Evolutionary conservation across 2,888 invertebrate genomes (phyloP), one percentile per base, ranked within the genome.

Genomic region (Lepidocyrtinus sp.): DNA sequence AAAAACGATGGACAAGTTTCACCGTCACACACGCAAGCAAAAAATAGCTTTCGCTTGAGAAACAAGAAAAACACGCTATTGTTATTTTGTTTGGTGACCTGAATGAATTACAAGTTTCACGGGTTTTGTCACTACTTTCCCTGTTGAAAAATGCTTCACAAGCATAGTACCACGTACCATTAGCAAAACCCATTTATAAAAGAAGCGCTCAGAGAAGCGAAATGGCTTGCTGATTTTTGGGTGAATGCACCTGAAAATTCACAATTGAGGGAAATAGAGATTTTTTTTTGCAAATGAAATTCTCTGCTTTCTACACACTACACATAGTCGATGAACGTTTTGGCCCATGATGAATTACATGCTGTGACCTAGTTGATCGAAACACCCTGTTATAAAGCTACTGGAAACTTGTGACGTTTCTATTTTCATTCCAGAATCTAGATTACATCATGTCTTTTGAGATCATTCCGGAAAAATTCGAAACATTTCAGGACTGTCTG

Each of bases 51-150:
- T 5, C 12, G 36, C 12, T 36, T 12, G 36, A 36, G 36, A 36
- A 59, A 67, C 27, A 46, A 45, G 64, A n/a, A 26, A 46, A 68
- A 69, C 19, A 55, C n/a, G 65, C 36, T 55, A 77, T 69, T 71
- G 71, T 71, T 77, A 65, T 77, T 63, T 78, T 78, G 78, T 55
- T 73, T 62, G 46, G 78, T 73, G 73, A 78, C 73, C 78, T 68
- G 73, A 78, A 78, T 78, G 78, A 78, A 78, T 78, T 77, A 62
- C 64, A 36, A 36, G 36, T 65, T 55, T 22, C 21, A 68, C 22
- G 45, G 24, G 75, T 73, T 27, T 25, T 64, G 26, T 36, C 36
- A 36, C 36, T 36, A 12, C 12, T 36, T 36, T 36, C 36, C 36
- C 36, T 36, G 36, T 36, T 36, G 36, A 36, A 36, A 36, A 36